These are phyloP conservation scores for Gymnarchus niloticus DNA, from an alignment of 2,113 vertebrate species.

Conservation along the genomic window DNA sequence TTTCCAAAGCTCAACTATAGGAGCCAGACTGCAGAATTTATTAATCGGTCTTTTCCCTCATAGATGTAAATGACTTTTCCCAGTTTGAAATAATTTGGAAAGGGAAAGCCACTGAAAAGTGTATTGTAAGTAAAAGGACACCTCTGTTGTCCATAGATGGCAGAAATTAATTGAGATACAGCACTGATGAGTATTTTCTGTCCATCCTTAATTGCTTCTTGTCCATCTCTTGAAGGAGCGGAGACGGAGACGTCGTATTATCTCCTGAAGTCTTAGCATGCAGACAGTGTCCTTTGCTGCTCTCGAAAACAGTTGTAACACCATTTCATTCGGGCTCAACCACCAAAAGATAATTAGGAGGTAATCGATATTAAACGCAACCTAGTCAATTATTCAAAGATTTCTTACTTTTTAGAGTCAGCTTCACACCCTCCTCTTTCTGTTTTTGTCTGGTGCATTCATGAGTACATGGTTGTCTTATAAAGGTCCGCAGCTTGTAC, in stretches of 20 bases:
- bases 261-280: background rate
- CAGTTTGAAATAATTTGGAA: background rate
- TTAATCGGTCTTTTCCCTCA: background rate
- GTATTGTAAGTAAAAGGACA: background rate
- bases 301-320: background rate
- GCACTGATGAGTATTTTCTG: constrained; percentile 10
- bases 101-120: background rate
- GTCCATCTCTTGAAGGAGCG: background rate
- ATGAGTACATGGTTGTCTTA: background rate
- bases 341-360: constrained; percentile 8
- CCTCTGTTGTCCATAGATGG: constrained; percentile 15
- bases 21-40: background rate
- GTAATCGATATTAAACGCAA: background rate
- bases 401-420: too few species aligned
- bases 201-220: background rate
- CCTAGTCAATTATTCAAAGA: constrained; percentile 7
- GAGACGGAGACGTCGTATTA: background rate
- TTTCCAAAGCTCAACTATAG: background rate
- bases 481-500: background rate
- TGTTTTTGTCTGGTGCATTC: background rate
- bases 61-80: background rate
- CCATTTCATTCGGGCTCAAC: background rate
- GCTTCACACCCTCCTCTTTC: background rate
- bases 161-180: constrained; percentile 11
- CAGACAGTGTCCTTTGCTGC: background rate